Conservation (phyloP, 2,797 vertebrate genomes). For the Geranospiza caerulescens region DNA sequence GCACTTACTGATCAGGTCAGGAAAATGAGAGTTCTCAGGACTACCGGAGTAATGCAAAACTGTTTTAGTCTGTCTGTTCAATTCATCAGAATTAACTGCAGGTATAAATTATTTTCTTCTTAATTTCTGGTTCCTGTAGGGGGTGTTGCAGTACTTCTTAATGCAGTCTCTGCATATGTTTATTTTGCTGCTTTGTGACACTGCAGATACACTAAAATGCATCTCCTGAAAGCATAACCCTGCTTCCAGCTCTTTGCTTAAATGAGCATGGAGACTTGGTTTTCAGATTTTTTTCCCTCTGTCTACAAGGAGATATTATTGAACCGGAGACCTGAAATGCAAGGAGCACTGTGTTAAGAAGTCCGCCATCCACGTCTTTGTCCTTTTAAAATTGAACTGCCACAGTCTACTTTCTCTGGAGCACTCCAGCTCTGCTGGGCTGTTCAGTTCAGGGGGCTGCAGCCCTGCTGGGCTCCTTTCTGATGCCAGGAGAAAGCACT, state of each 20-base stretch:
- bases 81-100: neutral
- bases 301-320: neutral
- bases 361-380: accelerated
- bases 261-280: neutral
- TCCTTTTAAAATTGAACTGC: neutral
- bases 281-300: neutral
- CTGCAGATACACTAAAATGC: neutral
- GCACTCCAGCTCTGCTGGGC: neutral
- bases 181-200: neutral
- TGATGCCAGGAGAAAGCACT: neutral
- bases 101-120: neutral
- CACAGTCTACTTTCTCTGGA: neutral
- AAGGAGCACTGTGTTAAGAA: neutral
- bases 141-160: slow-evolving; percentile 31
- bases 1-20: neutral
- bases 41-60: neutral
- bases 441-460: neutral
- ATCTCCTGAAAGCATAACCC: neutral
- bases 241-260: neutral
- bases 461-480: neutral
- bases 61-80: neutral
- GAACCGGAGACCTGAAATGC: neutral
- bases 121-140: slow-evolving; percentile 15
- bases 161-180: neutral
- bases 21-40: neutral